Evolutionary conservation across 2,113 vertebrate genomes (phyloP).

Genomic region (Pitta sordida): DNA sequence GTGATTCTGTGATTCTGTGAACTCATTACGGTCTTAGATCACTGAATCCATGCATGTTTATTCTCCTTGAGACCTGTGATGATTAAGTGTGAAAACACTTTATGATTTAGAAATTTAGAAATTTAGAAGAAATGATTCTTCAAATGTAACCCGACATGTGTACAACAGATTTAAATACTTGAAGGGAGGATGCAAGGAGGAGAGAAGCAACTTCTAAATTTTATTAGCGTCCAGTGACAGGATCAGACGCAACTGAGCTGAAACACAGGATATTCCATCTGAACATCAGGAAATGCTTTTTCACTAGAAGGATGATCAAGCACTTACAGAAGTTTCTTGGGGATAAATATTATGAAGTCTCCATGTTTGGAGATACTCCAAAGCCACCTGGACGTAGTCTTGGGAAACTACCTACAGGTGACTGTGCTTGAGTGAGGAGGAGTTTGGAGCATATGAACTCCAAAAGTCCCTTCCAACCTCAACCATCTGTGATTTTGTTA

Average conservation of each 20-base stretch:
- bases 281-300: too few relatives aligned
- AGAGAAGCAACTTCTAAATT: background rate
- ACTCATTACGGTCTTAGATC: background rate
- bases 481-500: background rate
- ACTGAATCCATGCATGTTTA: background rate
- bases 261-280: rapidly evolving
- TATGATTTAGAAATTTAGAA: background rate
- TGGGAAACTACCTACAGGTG: background rate
- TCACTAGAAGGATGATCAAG: background rate
- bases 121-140: background rate
- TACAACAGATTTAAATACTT: background rate
- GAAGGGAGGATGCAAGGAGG: background rate
- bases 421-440: background rate
- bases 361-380: background rate
- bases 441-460: background rate
- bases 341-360: background rate
- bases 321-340: rapidly evolving
- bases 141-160: background rate
- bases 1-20: too few relatives aligned
- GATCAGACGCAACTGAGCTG: background rate
- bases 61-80: background rate
- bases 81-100: background rate
- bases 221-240: background rate
- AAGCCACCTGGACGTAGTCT: rapidly evolving
- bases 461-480: background rate